Evolutionary conservation across 1,140 invertebrate genomes (phyloP).

Genomic region (Oryctes rhinoceros): DNA sequence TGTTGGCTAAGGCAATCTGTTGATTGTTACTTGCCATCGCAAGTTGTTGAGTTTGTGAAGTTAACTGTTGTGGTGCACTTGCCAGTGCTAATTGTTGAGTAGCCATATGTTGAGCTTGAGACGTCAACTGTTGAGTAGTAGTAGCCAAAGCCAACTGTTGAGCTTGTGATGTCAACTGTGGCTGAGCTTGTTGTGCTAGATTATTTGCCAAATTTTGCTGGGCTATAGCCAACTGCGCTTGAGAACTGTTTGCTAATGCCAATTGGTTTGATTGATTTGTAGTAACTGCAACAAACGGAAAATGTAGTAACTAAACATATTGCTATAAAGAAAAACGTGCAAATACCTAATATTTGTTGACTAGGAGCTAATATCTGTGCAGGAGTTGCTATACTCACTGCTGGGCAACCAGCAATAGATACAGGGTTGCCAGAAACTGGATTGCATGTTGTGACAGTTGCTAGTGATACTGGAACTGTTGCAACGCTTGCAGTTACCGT

Average conservation of each 20-base stretch:
- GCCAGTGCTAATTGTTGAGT: conserved; percentile 56
- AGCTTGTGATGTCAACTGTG: conserved; percentile 56
- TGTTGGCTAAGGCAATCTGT: conserved; percentile 46
- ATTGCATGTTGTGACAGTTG: conserved; percentile 62
- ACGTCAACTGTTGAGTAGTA: conserved; percentile 56
- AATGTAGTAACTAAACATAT: background rate
- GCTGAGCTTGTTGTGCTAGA: conserved; percentile 55
- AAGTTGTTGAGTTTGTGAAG: conserved; percentile 55
- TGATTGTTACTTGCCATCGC: conserved; percentile 50
- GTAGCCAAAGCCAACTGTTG: conserved; percentile 57
- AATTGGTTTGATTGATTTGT: conserved; percentile 59
- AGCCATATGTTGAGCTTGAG: conserved; percentile 56
- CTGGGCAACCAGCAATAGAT: conserved; percentile 67
- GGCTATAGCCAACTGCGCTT: conserved; percentile 56
- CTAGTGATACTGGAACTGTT: conserved; percentile 72
- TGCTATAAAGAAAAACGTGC: conserved; percentile 12
- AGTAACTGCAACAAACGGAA: conserved; percentile 52
- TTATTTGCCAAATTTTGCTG: conserved; percentile 56
- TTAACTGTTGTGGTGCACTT: conserved; percentile 50
- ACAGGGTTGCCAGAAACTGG: conserved; percentile 61
- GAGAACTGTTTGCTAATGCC: conserved; percentile 56
- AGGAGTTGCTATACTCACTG: conserved; percentile 69
- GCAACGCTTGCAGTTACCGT: conserved; percentile 70
- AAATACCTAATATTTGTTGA: conserved; percentile 59
- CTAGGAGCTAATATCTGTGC: conserved; percentile 62